Conservation (phyloP, 2,888 invertebrate genomes). For the Trilocha varians region DNA sequence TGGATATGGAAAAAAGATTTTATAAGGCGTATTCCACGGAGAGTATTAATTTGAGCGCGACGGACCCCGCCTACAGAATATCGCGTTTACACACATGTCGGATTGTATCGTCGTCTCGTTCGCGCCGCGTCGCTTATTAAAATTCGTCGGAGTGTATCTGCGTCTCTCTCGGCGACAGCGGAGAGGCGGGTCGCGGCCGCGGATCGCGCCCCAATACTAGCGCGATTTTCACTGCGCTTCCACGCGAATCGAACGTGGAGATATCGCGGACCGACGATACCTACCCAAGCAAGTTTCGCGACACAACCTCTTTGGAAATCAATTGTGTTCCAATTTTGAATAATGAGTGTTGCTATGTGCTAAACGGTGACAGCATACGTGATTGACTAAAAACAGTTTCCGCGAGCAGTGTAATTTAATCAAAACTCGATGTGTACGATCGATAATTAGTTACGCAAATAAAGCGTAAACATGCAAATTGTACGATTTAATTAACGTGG, state of each 20-base stretch:
- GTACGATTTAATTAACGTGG: neutral
- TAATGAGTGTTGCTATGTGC: conserved; percentile 27
- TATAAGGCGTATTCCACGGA: conserved; percentile 65
- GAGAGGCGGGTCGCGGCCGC: conserved; percentile 52
- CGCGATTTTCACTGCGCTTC: conserved; percentile 67
- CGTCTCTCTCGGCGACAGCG: conserved; percentile 55
- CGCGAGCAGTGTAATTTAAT: conserved; percentile 30
- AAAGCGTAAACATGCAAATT: conserved; percentile 7
- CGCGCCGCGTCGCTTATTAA: conserved; percentile 69
- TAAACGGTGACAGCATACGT: conserved; percentile 29
- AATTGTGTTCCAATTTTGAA: conserved; percentile 6
- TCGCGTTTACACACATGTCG: conserved; percentile 68
- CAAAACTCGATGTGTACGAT: conserved; percentile 18
- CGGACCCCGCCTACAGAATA: conserved; percentile 67
- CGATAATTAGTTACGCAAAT: conserved; percentile 14
- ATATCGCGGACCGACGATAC: conserved; percentile 36
- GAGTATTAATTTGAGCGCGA: conserved; percentile 71
- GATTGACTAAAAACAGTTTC: conserved; percentile 17
- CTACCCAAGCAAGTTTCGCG: conserved; percentile 32
- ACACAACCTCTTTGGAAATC: conserved; percentile 16
- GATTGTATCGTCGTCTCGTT: conserved; percentile 59
- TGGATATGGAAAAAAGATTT: conserved; percentile 12
- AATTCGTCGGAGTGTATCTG: conserved; percentile 67
- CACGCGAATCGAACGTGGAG: conserved; percentile 61
- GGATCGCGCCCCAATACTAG: conserved; percentile 60